A percentile compares a stretch with the other conserved stretches of the same genome.
These are phyloP conservation scores for Echiichthys vipera DNA, from an alignment of 2,797 vertebrate species.

Conservation along the genomic window DNA sequence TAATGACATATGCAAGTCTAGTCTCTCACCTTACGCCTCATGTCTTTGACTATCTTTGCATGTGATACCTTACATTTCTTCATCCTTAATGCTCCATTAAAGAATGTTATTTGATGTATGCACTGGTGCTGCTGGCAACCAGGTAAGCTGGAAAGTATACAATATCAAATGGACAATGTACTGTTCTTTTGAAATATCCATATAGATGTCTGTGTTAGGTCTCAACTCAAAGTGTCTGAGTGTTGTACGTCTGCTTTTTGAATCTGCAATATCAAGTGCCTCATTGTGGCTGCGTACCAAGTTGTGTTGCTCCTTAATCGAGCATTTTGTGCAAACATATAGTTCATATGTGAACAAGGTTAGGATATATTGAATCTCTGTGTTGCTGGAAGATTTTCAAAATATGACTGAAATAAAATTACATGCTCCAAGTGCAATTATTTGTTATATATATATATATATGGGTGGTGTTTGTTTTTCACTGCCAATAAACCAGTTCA, in stretches of 20 bases:
- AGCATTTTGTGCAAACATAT: conserved; percentile 63
- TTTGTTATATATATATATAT: conserved; percentile 43
- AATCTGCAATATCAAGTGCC: conserved; percentile 75
- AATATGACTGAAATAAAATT: conserved; percentile 85
- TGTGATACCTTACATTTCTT: conserved; percentile 59
- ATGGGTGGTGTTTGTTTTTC: conserved; percentile 42
- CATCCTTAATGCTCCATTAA: conserved; percentile 56
- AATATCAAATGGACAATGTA: conserved; percentile 62
- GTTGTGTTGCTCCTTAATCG: conserved; percentile 57
- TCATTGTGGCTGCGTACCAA: conserved; percentile 67
- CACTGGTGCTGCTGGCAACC: conserved; percentile 68
- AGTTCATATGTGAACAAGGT: conserved; percentile 51
- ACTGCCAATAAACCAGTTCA: conserved; percentile 1
- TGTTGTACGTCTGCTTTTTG: conserved; percentile 71
- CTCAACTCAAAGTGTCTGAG: conserved; percentile 55
- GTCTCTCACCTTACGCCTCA: conserved; percentile 36
- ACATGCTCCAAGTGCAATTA: conserved; percentile 70
- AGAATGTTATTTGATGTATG: conserved; percentile 60
- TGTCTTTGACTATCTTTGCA: conserved; percentile 71
- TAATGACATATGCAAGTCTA: conserved; percentile 56
- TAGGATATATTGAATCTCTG: conserved; percentile 63
- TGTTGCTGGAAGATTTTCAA: conserved; percentile 80
- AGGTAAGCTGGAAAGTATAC: conserved; percentile 73
- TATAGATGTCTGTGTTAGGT: conserved; percentile 45
- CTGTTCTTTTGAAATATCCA: conserved; percentile 68